These are phyloP conservation scores for Ichneumon xanthorius DNA, from an alignment of 2,888 invertebrate genomes.

Conservation along the genomic window DNA sequence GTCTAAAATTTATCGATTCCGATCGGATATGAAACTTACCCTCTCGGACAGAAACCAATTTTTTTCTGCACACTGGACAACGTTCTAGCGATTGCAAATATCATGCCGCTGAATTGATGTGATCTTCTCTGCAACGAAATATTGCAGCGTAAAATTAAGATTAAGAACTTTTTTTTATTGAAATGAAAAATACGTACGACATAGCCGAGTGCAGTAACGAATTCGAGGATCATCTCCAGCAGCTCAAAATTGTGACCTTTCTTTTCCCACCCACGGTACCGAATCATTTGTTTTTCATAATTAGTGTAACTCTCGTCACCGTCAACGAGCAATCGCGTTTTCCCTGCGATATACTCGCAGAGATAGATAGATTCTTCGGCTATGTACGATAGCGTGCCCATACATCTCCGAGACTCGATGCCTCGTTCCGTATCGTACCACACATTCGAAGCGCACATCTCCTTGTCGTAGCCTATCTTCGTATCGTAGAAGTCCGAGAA, in stretches of 20 bases:
- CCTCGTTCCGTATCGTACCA: conserved; percentile 83
- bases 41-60: conserved; percentile 76
- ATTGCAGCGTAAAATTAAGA: conserved; percentile 30
- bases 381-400: conserved; percentile 78
- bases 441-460: conserved; percentile 77
- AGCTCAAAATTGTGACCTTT: conserved; percentile 78
- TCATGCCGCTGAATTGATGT: conserved; percentile 82
- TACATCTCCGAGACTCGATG: conserved; percentile 80
- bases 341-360: conserved; percentile 80
- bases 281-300: conserved; percentile 79
- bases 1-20: not conserved
- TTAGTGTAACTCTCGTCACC: conserved; percentile 74
- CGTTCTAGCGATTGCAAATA: conserved; percentile 78
- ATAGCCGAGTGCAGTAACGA: conserved; percentile 77
- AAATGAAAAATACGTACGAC: conserved; percentile 75
- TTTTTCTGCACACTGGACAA: conserved; percentile 78
- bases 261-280: conserved; percentile 77
- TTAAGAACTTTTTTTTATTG: not conserved
- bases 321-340: conserved; percentile 70
- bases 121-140: conserved; percentile 79
- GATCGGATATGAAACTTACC: conserved; percentile 69
- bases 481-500: conserved; percentile 79
- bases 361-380: conserved; percentile 78
- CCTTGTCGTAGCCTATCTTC: conserved; percentile 73
- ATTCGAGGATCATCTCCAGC: conserved; percentile 79